phyloP scores from a whole-genome alignment of 2,888 invertebrate species.

The Volucella inanis region DNA sequence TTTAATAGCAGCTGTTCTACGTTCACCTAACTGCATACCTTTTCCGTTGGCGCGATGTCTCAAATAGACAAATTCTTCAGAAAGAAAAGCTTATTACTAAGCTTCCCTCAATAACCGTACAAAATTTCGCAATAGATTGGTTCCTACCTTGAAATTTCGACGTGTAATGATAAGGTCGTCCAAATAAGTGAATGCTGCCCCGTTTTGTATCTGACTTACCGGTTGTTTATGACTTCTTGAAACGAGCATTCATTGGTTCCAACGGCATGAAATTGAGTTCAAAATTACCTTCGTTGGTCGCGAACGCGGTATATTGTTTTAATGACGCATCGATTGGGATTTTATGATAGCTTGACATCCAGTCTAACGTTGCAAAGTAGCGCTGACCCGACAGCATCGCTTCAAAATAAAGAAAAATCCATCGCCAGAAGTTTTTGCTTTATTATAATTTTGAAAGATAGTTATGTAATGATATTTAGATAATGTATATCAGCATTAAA shows the following conservation, averaged over 20 bases:
- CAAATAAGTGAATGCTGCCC: not conserved
- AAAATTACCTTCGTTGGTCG: not conserved
- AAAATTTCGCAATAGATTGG: too few relatives aligned
- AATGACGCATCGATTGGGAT: conserved; percentile 1
- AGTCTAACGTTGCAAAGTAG: not conserved
- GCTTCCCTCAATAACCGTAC: too few relatives aligned
- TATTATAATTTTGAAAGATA: too few relatives aligned
- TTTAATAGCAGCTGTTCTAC: too few relatives aligned
- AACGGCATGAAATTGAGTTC: not conserved
- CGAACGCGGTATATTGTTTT: conserved; percentile 7
- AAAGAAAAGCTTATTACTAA: too few relatives aligned
- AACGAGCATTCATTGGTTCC: not conserved
- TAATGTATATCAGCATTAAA: too few relatives aligned
- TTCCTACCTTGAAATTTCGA: not conserved
- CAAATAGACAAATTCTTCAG: too few relatives aligned
- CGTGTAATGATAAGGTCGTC: not conserved
- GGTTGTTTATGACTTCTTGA: not conserved
- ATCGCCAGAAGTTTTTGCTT: too few relatives aligned
- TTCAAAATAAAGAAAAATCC: too few relatives aligned
- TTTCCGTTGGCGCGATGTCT: too few relatives aligned
- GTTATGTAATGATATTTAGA: too few relatives aligned
- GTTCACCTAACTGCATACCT: too few relatives aligned
- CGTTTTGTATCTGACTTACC: not conserved
- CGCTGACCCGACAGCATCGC: not conserved
- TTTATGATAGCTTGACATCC: not conserved